Conservation (phyloP, 2,888 invertebrate genomes). For the Dryococelus australis region DNA sequence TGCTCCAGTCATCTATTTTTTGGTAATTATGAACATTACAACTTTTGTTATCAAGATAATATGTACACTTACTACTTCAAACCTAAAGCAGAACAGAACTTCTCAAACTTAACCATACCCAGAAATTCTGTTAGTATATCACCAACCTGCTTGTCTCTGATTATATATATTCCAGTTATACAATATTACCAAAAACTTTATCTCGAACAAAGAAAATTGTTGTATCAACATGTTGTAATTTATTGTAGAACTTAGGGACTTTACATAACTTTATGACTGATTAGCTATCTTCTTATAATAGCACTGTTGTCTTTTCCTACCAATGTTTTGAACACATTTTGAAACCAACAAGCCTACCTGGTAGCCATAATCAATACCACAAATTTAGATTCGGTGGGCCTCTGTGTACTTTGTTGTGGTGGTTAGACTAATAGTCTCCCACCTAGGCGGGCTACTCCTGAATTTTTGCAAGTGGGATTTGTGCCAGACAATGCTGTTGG, state of each 20-base stretch:
- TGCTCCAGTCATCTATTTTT: too few species aligned
- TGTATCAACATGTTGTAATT: neutral
- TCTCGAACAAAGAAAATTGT: neutral
- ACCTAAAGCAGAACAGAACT: neutral
- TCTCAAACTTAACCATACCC: neutral
- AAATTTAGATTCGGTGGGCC: neutral
- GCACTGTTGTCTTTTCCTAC: neutral
- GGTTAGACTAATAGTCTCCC: too few species aligned
- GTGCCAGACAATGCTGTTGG: too few species aligned
- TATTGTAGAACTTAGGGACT: neutral
- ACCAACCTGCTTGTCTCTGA: neutral
- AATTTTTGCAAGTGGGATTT: too few species aligned
- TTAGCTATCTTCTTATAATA: neutral
- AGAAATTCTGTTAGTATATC: neutral
- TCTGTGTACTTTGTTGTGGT: too few species aligned
- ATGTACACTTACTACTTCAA: neutral
- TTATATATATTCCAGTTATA: neutral
- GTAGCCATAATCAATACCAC: neutral
- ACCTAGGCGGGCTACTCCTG: too few species aligned
- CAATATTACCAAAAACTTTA: neutral
- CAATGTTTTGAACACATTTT: neutral
- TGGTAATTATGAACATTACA: too few species aligned
- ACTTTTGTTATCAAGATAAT: conserved; percentile 4
- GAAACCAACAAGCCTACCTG: neutral
- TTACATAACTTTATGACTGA: neutral